phyloP scores from a whole-genome alignment of 2,113 vertebrate species.

The Etheostoma spectabile region DNA sequence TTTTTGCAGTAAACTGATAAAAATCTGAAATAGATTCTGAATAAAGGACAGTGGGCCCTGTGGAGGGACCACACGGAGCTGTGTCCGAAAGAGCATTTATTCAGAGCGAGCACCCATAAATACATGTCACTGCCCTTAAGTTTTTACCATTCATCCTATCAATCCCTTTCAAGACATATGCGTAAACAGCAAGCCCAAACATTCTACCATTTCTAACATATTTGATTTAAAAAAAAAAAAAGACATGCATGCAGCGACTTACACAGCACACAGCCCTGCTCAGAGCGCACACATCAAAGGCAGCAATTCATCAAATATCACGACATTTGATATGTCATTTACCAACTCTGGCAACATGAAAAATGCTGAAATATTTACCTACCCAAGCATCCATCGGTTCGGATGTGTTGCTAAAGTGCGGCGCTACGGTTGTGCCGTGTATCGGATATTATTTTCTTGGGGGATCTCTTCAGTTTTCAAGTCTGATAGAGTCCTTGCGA shows the following conservation, averaged over 20 bases:
- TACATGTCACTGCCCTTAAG: slow-evolving; percentile 55
- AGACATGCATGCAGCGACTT: slow-evolving; percentile 83
- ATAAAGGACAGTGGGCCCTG: slow-evolving; percentile 81
- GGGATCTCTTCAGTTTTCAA: slow-evolving; percentile 99
- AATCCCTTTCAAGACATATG: slow-evolving; percentile 27
- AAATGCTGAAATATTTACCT: slow-evolving; percentile 95
- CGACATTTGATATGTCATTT: slow-evolving; percentile 95
- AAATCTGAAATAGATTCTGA: slow-evolving; percentile 58
- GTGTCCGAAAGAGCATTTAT: slow-evolving; percentile 86
- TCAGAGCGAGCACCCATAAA: slow-evolving; percentile 76
- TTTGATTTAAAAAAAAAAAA: slow-evolving; percentile 61
- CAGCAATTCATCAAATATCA: slow-evolving; percentile 93
- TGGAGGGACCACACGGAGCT: slow-evolving; percentile 76
- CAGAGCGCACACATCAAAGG: slow-evolving; percentile 89
- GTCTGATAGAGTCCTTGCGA: slow-evolving; percentile 99
- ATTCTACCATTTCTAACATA: slow-evolving; percentile 17
- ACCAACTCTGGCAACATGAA: slow-evolving; percentile 89
- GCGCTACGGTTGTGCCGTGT: slow-evolving; percentile 87
- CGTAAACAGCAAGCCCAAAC: neutral
- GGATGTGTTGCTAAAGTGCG: slow-evolving; percentile 87
- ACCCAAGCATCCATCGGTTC: slow-evolving; percentile 90
- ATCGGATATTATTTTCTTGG: slow-evolving; percentile 98
- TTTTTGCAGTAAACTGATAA: neutral
- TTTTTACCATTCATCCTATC: slow-evolving; percentile 52
- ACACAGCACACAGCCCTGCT: slow-evolving; percentile 72